These are phyloP conservation scores for Peromyscus aztecus DNA, from an alignment of 2,797 vertebrate species.

Conservation along the genomic window DNA sequence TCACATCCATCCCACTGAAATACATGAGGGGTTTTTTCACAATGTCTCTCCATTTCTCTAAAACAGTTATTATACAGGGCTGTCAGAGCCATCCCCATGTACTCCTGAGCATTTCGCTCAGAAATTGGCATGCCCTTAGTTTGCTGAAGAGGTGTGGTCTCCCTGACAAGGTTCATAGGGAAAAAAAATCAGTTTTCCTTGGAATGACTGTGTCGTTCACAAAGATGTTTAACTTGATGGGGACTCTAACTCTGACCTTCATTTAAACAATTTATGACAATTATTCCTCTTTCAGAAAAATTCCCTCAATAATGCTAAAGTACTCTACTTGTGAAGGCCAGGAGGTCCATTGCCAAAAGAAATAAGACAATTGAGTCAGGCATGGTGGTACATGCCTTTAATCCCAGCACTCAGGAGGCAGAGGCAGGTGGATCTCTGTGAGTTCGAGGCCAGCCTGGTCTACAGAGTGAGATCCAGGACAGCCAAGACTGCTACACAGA, in stretches of 20 bases:
- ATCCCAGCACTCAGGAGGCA: not conserved
- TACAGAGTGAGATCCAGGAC: not conserved
- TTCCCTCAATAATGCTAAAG: slow-evolving; percentile 79
- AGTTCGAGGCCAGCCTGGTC: not conserved
- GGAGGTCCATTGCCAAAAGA: slow-evolving; percentile 52
- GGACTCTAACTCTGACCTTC: slow-evolving; percentile 85
- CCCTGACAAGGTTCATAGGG: slow-evolving; percentile 74
- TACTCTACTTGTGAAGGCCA: slow-evolving; percentile 80
- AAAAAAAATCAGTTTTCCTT: slow-evolving; percentile 81
- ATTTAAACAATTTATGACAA: slow-evolving; percentile 82
- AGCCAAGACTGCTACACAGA: not conserved
- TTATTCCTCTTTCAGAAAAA: slow-evolving; percentile 82
- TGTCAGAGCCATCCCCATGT: slow-evolving; percentile 56
- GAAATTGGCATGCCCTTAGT: slow-evolving; percentile 77
- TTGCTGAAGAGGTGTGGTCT: slow-evolving; percentile 82
- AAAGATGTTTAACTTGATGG: slow-evolving; percentile 83
- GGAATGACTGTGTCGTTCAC: slow-evolving; percentile 83
- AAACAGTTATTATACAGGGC: slow-evolving; percentile 18
- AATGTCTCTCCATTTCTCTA: slow-evolving; percentile 62
- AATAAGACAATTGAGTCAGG: slow-evolving; percentile 75
- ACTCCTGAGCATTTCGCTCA: slow-evolving; percentile 71
- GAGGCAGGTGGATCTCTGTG: not conserved
- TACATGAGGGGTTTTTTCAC: slow-evolving; percentile 73
- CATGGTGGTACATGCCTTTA: not conserved
- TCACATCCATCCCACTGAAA: slow-evolving; percentile 79